A percentile compares a stretch with the other conserved stretches of the same genome.
Evolutionary conservation across 2,888 invertebrate species (phyloP).

Genomic region (Acronicta psi): DNA sequence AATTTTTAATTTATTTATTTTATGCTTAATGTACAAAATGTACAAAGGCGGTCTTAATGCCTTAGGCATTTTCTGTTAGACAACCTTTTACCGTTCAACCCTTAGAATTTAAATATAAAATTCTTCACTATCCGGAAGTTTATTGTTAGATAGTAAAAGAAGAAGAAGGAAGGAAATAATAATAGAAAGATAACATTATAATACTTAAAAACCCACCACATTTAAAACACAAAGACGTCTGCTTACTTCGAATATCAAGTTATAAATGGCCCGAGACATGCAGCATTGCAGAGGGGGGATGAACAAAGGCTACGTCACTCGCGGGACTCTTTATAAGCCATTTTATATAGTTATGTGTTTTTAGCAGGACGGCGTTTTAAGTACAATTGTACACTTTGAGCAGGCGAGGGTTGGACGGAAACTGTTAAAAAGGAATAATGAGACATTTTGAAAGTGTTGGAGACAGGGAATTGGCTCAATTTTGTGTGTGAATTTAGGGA

Average conservation of each 20-base stretch:
- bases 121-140: too few relatives aligned
- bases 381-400: conserved; percentile 6
- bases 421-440: conserved; percentile 30
- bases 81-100: too few relatives aligned
- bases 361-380: conserved; percentile 11
- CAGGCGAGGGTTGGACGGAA: conserved; percentile 16
- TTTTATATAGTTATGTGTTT: conserved; percentile 22
- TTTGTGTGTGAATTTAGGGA: not conserved
- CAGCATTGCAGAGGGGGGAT: conserved; percentile 4
- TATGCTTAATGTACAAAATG: too few relatives aligned
- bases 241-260: conserved; percentile 30
- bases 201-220: conserved; percentile 16
- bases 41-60: too few relatives aligned
- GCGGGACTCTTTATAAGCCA: conserved; percentile 4
- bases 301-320: conserved; percentile 38
- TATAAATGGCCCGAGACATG: conserved; percentile 26
- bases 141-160: too few relatives aligned
- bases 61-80: too few relatives aligned
- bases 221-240: conserved; percentile 39
- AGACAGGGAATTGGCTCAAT: not conserved
- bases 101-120: too few relatives aligned
- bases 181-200: conserved; percentile 27
- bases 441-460: conserved; percentile 9
- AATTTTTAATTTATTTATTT: too few relatives aligned
- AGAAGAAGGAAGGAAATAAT: too few relatives aligned